Evolutionary conservation across 2,888 invertebrate genomes (phyloP), one percentile per base, ranked within the genome.

Genomic region (Tribolium freemani): DNA sequence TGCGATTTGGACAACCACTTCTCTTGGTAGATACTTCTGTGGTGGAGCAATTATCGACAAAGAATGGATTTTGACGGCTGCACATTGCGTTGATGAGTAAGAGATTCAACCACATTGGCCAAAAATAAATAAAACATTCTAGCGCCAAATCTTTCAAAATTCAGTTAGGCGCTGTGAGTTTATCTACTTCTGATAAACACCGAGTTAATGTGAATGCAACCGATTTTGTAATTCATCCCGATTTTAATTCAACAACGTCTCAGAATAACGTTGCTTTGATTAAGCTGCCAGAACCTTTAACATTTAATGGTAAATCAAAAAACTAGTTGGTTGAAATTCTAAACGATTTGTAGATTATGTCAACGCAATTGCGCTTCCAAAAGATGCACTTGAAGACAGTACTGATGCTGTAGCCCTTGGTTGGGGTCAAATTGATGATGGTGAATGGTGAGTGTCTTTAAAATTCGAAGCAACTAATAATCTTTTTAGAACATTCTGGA

Each of bases 51-150:
- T 63, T 30, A 63, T 63, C 11, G 31, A 63, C 10, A 30, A 30
- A 13, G 30, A 46, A 38, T 63, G 63, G 53, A 45, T 64, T 38
- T 21, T 64, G 4, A 64, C 64, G 8, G 53, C 64, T 21, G 82
- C 76, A 11, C 81, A 81, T 57, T 82, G 82, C 60, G 75, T 76
- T 31, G 60, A 58, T 20, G 45, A 46, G 71, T 71, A 63, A 58
- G 16, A 9, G 2, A 1, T 13, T 16, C 45, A 10, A 38, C 57
- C 6, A 38, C 5, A 57, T 8, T 38, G 2, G 5, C 3, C 8
- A 38, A 38, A 38, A n/a, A 38, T 6, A n/a, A 38, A 38, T 38
- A 1, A 38, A 38, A 38, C 9, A 26, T 63, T 63, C 50, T 31
- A 63, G 63, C 50, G 63, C 51, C 3, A 45, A 48, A 13, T 63